Evolutionary conservation across 2,113 vertebrate genomes (phyloP).

Genomic region (Lipophrys pholis): DNA sequence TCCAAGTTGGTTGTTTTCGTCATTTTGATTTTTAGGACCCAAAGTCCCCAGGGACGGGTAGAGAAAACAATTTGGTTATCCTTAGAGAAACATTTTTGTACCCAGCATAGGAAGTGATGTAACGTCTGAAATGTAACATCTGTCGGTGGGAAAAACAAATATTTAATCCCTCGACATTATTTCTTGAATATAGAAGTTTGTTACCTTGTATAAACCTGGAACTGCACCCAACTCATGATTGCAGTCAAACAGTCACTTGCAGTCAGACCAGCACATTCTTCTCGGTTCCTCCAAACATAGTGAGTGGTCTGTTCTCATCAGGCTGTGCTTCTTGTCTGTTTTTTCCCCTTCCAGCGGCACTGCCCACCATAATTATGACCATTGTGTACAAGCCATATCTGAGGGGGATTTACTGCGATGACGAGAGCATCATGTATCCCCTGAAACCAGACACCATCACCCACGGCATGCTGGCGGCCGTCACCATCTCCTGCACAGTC

Average conservation of each 20-base stretch:
- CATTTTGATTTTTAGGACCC: conserved; percentile 32
- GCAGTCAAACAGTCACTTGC: fast-evolving
- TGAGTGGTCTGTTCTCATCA: background rate
- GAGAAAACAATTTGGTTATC: conserved; percentile 52
- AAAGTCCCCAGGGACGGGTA: conserved; percentile 10
- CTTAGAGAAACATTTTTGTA: conserved; percentile 53
- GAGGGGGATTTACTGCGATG: conserved; percentile 90
- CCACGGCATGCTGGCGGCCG: conserved; percentile 89
- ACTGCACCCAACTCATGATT: background rate
- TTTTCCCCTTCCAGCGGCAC: conserved; percentile 79
- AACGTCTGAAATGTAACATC: conserved; percentile 50
- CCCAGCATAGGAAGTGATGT: conserved; percentile 51
- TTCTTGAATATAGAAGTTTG: background rate
- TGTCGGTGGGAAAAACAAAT: conserved; percentile 26
- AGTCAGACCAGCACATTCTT: too few species aligned
- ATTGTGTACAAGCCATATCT: conserved; percentile 88
- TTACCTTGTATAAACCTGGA: background rate
- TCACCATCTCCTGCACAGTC: conserved; percentile 90
- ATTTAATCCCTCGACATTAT: conserved; percentile 28
- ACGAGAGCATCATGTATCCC: conserved; percentile 92
- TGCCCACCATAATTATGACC: conserved; percentile 91
- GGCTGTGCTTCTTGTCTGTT: conserved; percentile 15
- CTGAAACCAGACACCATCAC: conserved; percentile 93
- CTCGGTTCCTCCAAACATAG: background rate
- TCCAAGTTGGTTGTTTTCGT: conserved; percentile 46